phyloP scores from a whole-genome alignment of 2,113 vertebrate genomes.

The Vicugna pacos region DNA sequence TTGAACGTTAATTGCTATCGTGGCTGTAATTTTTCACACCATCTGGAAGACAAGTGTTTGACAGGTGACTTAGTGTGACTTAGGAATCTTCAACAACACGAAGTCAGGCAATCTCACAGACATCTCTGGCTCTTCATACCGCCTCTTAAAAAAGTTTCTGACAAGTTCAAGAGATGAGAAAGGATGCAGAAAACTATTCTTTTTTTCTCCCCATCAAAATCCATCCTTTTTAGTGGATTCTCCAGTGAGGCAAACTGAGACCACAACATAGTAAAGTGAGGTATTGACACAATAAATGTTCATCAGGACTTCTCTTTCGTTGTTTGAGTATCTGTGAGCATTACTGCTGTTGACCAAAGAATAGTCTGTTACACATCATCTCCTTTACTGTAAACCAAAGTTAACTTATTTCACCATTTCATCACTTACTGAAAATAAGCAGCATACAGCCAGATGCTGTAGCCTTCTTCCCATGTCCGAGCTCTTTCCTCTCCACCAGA shows the following conservation, averaged over 20 bases:
- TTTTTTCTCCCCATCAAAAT: conserved; percentile 69
- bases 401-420: conserved; percentile 33
- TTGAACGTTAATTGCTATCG: background rate
- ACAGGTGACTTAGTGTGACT: conserved; percentile 43
- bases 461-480: background rate
- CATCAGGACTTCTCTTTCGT: conserved; percentile 61
- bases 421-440: background rate
- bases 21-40: background rate
- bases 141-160: conserved; percentile 63
- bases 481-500: background rate
- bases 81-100: conserved; percentile 28
- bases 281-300: conserved; percentile 81
- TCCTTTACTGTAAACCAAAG: conserved; percentile 68
- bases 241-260: conserved; percentile 81
- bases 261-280: conserved; percentile 83
- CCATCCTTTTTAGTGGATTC: conserved; percentile 66
- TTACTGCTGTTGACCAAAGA: conserved; percentile 64
- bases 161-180: conserved; percentile 64
- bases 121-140: conserved; percentile 52
- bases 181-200: conserved; percentile 48
- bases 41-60: conserved; percentile 46
- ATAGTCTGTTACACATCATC: conserved; percentile 66
- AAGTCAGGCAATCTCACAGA: conserved; percentile 31
- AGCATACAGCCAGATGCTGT: background rate
- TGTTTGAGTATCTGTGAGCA: conserved; percentile 53